Evolutionary conservation across 2,113 vertebrate species (phyloP), one percentile per base, ranked within the genome.

Genomic region (Cisticola juncidis): DNA sequence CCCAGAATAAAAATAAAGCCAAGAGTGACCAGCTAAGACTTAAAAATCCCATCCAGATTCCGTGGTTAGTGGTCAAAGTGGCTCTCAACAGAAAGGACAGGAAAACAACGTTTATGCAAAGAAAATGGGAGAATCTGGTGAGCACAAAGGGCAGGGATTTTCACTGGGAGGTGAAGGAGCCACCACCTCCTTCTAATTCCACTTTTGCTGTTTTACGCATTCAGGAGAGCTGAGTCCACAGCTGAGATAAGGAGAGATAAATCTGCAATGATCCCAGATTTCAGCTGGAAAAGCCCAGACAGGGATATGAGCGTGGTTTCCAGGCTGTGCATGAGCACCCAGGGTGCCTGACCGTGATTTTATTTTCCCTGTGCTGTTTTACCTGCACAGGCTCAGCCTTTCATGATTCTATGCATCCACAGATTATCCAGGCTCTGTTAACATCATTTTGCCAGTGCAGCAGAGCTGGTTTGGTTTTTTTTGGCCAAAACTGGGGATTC

Each of bases 291-390:
- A 69, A 47, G 1, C 23, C 20, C 65, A 54, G 86, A 2, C 13
- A 48, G 57, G 53, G 71, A 9, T 13, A 3, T 13, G 24, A 65
- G 15, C 0, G 3, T 17, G 20, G 7, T 18, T 78, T 20, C 9
- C 29, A 60, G 60, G n/a, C 18, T 40, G 16, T 38, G 48, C 4
- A 0, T 4, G 4, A 3, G 18, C 26, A 47, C 2, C 8, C 21
- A 53, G 38, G 31, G 48, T 16, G 16, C 19, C 4, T 0, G 2
- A 9, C 35, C 22, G 4, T 1, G 42, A 19, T 8, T 24, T 47
- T 47, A 20, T 45, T 20, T 13, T 9, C 28, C 21, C n/a, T 31
- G 17, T 14, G 38, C 56, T 35, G 11, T 22, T 81, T 11, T 12
- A 33, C 42, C 44, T 58, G 42, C 24, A 40, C 1, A 33, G 62